These are phyloP conservation scores for Lampropteryx suffumata DNA, from an alignment of 2,888 invertebrate genomes.

Conservation along the genomic window DNA sequence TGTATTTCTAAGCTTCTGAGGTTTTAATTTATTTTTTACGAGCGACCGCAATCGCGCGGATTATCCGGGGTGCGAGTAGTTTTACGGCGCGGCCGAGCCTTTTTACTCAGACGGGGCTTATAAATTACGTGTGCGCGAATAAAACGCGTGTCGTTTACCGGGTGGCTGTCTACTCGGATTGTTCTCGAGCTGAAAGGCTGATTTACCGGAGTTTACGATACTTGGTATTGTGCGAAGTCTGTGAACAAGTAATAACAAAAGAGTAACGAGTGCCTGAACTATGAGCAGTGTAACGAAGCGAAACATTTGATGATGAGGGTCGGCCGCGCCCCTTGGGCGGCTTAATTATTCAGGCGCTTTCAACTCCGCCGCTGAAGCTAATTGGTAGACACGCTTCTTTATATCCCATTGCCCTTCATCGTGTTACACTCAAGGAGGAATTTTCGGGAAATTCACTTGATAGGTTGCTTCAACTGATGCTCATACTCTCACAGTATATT, in stretches of 20 bases:
- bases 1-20: slow-evolving; percentile 18
- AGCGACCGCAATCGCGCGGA: slow-evolving; percentile 8
- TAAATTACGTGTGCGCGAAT: slow-evolving; percentile 17
- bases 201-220: slow-evolving; percentile 9
- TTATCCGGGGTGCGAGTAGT: slow-evolving; percentile 10
- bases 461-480: too few relatives aligned
- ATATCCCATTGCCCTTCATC: slow-evolving; percentile 51
- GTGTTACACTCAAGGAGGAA: slow-evolving; percentile 46
- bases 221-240: slow-evolving; percentile 27
- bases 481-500: too few relatives aligned
- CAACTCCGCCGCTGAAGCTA: slow-evolving; percentile 60
- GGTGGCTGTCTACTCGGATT: slow-evolving; percentile 15
- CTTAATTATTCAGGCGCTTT: slow-evolving; percentile 74
- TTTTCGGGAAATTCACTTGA: slow-evolving; percentile 8
- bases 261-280: slow-evolving; percentile 50
- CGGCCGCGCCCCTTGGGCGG: slow-evolving; percentile 39
- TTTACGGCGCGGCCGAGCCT: slow-evolving; percentile 5
- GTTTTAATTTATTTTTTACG: slow-evolving; percentile 25
- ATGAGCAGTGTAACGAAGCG: slow-evolving; percentile 62
- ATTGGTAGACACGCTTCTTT: slow-evolving; percentile 59
- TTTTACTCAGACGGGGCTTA: slow-evolving; percentile 12
- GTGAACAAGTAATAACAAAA: slow-evolving; percentile 35
- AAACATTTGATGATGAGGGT: slow-evolving; percentile 67
- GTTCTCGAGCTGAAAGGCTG: slow-evolving; percentile 21
- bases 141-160: slow-evolving; percentile 11